These are phyloP conservation scores for Acanthococcus lagerstroemiae DNA, from an alignment of 2,888 invertebrate species.

Conservation along the genomic window DNA sequence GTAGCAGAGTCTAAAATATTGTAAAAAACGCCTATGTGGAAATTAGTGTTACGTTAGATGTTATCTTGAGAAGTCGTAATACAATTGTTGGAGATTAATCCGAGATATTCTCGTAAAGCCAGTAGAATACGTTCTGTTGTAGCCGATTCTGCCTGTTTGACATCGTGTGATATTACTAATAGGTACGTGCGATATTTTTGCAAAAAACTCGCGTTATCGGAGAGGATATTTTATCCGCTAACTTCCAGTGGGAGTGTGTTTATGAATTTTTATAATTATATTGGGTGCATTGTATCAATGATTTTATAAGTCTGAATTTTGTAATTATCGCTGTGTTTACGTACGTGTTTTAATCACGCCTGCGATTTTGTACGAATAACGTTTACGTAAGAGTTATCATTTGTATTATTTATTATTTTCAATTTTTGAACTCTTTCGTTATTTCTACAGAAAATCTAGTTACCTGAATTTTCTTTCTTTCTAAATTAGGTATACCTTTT, in stretches of 20 bases:
- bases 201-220: conserved; percentile 4
- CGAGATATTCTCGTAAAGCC: too few species aligned
- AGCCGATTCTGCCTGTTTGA: conserved; percentile 12
- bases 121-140: too few species aligned
- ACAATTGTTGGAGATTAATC: too few species aligned
- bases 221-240: too few species aligned
- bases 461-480: not conserved
- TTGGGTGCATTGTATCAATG: conserved; percentile 31
- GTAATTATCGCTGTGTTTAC: not conserved
- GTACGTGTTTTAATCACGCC: conserved; percentile 12
- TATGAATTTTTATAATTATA: conserved; percentile 17
- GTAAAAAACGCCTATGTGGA: too few species aligned
- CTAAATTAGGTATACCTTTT: not conserved
- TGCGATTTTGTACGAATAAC: conserved; percentile 25
- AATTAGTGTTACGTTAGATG: too few species aligned
- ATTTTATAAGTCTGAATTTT: conserved; percentile 25
- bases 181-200: conserved; percentile 22
- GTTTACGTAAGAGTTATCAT: not conserved
- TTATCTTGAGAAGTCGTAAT: too few species aligned
- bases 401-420: not conserved
- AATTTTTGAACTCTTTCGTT: not conserved
- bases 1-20: too few species aligned
- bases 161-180: conserved; percentile 11
- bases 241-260: conserved; percentile 31
- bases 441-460: too few species aligned